Evolutionary conservation across 2,888 invertebrate genomes (phyloP).

Genomic region (Lasioglossum zephyrum): DNA sequence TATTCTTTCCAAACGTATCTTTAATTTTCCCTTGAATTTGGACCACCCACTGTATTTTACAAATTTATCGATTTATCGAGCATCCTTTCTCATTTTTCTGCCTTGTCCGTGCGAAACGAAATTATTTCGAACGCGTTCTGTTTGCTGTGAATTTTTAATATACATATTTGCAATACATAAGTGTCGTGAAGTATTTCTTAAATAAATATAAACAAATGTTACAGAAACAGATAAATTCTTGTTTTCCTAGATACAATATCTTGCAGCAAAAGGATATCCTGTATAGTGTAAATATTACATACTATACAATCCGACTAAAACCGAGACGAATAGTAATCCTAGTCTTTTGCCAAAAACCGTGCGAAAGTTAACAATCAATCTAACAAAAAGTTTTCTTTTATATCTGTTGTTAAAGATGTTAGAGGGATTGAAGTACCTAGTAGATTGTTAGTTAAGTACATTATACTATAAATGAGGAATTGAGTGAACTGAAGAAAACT

Average conservation of each 20-base stretch:
- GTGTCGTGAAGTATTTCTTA: neutral
- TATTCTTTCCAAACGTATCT: neutral
- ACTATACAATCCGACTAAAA: neutral
- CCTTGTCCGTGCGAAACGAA: neutral
- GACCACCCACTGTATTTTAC: neutral
- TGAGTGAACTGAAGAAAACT: constrained; percentile 22
- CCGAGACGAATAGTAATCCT: neutral
- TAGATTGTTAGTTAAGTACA: constrained; percentile 2
- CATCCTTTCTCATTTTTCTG: neutral
- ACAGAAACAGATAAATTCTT: neutral
- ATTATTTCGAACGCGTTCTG: neutral
- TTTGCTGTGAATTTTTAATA: neutral
- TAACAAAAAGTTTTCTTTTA: neutral
- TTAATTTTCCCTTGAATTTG: neutral
- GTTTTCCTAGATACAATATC: neutral
- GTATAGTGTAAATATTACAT: neutral
- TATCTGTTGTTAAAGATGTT: neutral
- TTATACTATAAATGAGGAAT: constrained; percentile 40
- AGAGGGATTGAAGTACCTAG: constrained; percentile 7
- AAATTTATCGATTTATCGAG: neutral
- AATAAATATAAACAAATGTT: neutral
- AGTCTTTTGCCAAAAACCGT: neutral
- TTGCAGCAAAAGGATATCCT: neutral
- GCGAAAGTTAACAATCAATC: neutral
- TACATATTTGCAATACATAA: neutral